Base-by-base conservation (phyloP, 1,140 invertebrate species). In the Drosophila parabipectinata region DNA sequence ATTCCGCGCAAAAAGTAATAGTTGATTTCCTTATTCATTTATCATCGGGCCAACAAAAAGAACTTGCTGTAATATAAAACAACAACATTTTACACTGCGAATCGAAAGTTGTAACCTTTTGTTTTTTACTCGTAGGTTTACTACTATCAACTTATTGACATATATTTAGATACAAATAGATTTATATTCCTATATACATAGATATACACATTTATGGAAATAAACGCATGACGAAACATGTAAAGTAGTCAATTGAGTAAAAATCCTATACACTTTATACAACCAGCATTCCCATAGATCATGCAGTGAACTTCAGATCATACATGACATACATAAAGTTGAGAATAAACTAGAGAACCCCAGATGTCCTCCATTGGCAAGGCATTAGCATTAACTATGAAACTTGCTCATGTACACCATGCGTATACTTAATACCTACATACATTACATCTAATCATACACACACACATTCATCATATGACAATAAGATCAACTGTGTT, bases 401-500 rank as follows among this genome's bases (percentile, higher is more conserved):
- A 15, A 44, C 15, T 18, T 18, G 8, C 41, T 44, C 41, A 44
- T 44, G 41, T 66, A 76, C 34, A 37, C 34, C 45, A 7, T 26
- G 30, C 24, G 26, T 41, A 39, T 67, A 55, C 64, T 53, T 50
- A 69, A 15, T 59, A 53, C 54, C 57, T 71, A 59, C 53, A 76
- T 66, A 24, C 63, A 30, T 39, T 34, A 57, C 39, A 66, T 44
- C 57, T 53, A 78, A 21, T 47, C 47, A 59, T 59, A 64, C 64
- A 82, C 72, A 56, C 79, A 82, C 67, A 79, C 73, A 68, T 69
- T 77, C 72, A 88, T 90, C 79, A 82, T 87, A 90, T 90, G 87
- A 90, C 87, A 90, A 90, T 90, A 90, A 90, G 82, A 87, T 90
- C 87, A 90, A 90, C 87, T 90, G 87, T 90, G 87, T 90, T 90